Percentiles rank a stretch among this genome's conserved stretches.
phyloP scores from a whole-genome alignment of 2,888 invertebrate species.

The Melipona beecheii region DNA sequence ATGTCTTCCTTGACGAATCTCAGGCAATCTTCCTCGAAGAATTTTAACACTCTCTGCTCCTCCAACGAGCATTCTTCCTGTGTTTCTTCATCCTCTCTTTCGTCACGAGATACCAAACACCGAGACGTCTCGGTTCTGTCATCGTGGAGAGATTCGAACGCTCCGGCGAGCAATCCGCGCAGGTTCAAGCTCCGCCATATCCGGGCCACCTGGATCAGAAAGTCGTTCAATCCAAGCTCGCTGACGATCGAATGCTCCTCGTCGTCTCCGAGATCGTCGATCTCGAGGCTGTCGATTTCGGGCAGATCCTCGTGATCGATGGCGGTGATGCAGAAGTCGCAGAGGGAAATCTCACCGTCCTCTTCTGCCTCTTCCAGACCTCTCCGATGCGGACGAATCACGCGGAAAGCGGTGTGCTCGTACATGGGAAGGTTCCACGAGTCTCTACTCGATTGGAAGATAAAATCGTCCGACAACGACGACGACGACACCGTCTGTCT shows the following conservation, averaged over 20 bases:
- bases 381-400: not conserved
- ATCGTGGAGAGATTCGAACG: not conserved
- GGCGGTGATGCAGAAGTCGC: not conserved
- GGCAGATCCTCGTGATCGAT: not conserved
- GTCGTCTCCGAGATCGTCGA: not conserved
- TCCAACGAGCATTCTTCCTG: not conserved
- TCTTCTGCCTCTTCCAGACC: not conserved
- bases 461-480: not conserved
- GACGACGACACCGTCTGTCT: not conserved
- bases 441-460: not conserved
- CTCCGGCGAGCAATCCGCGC: not conserved
- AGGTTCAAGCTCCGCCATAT: not conserved
- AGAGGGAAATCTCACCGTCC: not conserved
- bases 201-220: not conserved
- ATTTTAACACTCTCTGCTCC: not conserved
- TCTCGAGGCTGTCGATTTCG: not conserved
- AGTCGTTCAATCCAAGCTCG: not conserved
- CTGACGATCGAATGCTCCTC: not conserved
- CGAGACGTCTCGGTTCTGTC: too few species aligned
- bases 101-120: not conserved
- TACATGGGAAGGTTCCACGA: not conserved
- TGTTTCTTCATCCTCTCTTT: not conserved
- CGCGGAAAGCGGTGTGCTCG: not conserved
- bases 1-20: slow-evolving; percentile 25
- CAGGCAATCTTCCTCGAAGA: slow-evolving; percentile 18